These are phyloP conservation scores for Seira ritae DNA, from an alignment of 2,888 invertebrate genomes.

Conservation along the genomic window DNA sequence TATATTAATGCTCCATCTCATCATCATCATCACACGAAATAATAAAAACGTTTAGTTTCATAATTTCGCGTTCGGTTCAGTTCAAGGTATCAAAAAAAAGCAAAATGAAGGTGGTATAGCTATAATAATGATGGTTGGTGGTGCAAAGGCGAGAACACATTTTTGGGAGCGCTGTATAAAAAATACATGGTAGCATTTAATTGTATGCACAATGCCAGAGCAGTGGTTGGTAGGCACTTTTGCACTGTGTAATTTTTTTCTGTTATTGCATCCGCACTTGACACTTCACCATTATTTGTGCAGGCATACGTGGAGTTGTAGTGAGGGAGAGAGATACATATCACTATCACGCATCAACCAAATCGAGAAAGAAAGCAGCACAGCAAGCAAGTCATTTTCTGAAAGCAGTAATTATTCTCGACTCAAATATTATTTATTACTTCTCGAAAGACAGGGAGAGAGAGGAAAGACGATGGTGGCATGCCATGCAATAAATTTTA, in stretches of 20 bases:
- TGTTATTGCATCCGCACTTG: too few relatives aligned
- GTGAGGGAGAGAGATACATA: background rate
- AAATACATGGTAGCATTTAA: too few relatives aligned
- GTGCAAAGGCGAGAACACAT: conserved; percentile 46
- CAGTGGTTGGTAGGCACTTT: too few relatives aligned
- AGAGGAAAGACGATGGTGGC: conserved; percentile 41
- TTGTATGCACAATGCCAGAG: too few relatives aligned
- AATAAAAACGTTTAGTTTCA: too few relatives aligned
- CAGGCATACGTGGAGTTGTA: background rate
- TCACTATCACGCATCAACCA: background rate
- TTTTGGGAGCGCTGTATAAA: too few relatives aligned
- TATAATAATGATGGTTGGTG: background rate
- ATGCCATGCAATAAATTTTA: conserved; percentile 55
- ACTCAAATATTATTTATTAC: conserved; percentile 61
- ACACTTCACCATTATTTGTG: too few relatives aligned
- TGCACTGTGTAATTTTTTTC: too few relatives aligned
- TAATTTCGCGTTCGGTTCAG: too few relatives aligned
- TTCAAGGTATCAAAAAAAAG: conserved; percentile 25
- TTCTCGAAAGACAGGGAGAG: conserved; percentile 52
- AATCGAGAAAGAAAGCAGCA: conserved; percentile 23
- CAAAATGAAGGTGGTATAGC: too few relatives aligned
- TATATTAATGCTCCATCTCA: conserved; percentile 12
- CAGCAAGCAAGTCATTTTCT: conserved; percentile 43
- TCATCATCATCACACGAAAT: conserved; percentile 28
- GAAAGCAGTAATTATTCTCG: conserved; percentile 58